Evolutionary conservation across 2,797 vertebrate species (phyloP).

Genomic region (Platyrinchus mystaceus): DNA sequence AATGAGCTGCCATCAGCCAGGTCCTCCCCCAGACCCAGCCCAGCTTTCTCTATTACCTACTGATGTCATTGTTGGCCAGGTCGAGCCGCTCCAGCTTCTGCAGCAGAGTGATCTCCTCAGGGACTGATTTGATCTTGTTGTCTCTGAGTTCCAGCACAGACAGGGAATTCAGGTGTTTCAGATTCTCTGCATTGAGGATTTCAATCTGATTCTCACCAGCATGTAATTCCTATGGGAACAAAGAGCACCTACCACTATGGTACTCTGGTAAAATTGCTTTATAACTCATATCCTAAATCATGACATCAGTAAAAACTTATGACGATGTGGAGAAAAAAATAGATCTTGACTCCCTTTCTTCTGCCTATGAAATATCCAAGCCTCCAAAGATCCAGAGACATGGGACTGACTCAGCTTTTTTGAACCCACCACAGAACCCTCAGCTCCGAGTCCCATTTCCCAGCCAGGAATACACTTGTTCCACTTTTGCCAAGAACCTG

Average conservation of each 20-base stretch:
- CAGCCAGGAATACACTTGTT: neutral
- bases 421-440: neutral
- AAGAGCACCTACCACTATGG: neutral
- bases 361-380: neutral
- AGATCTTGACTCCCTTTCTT: neutral
- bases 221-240: constrained; percentile 79
- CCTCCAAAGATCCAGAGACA: neutral
- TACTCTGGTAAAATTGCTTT: neutral
- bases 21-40: neutral
- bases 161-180: constrained; percentile 79
- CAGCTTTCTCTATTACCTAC: constrained; percentile 74
- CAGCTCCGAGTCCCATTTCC: neutral
- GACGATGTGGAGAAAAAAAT: neutral
- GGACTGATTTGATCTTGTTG: constrained; percentile 85
- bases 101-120: constrained; percentile 81
- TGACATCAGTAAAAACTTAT: rapidly evolving
- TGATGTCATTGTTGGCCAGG: constrained; percentile 87
- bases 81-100: constrained; percentile 85
- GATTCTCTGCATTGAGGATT: constrained; percentile 75
- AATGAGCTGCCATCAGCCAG: neutral
- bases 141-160: constrained; percentile 85
- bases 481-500: neutral
- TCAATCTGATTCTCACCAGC: constrained; percentile 88
- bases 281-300: neutral
- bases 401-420: neutral